A percentile compares a stretch with the other conserved stretches of the same genome.
Conservation (phyloP, 1,140 invertebrate species). For the Heliconius melpomene region DNA sequence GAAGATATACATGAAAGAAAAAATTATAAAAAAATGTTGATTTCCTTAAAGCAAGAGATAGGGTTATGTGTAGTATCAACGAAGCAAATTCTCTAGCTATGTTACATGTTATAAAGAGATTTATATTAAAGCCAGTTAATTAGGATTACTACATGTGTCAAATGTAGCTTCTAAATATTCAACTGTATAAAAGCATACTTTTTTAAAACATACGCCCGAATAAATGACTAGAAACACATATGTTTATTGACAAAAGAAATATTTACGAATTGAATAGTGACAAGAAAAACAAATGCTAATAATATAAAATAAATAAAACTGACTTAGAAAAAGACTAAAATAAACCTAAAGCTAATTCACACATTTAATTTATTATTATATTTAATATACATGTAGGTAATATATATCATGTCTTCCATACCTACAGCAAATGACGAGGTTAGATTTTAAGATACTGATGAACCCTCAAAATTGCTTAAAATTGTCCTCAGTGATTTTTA, state of each 20-base stretch:
- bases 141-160: conserved; percentile 36
- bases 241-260: background rate
- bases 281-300: background rate
- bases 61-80: conserved; percentile 19
- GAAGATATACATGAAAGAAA: conserved; percentile 24
- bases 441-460: background rate
- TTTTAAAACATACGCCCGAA: background rate
- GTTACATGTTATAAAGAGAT: conserved; percentile 23
- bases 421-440: background rate
- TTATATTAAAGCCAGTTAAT: conserved; percentile 38
- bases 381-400: too few relatives aligned
- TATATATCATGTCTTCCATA: too few relatives aligned
- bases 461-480: background rate
- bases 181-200: background rate
- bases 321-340: background rate
- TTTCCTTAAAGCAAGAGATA: conserved; percentile 14
- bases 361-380: background rate
- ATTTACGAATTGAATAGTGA: background rate
- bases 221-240: conserved; percentile 6
- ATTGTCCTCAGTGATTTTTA: background rate
- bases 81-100: conserved; percentile 32
- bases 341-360: background rate
- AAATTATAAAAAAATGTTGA: background rate
- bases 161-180: conserved; percentile 25
- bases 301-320: background rate